Percentiles rank a stretch among this genome's conserved stretches.
phyloP scores from a whole-genome alignment of 2,888 invertebrate species.

The Drosophila kokeensis region DNA sequence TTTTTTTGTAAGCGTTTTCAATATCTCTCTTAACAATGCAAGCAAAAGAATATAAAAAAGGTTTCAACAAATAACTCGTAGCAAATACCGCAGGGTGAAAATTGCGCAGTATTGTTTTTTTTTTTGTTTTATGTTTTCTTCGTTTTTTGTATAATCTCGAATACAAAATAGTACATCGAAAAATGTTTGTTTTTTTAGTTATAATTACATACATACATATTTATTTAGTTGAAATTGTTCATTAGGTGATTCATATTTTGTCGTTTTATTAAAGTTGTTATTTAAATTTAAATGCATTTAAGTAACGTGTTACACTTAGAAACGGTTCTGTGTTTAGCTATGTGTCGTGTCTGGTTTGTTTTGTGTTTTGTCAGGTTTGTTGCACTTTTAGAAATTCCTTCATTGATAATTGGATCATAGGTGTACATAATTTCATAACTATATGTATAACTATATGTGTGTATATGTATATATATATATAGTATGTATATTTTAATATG shows the following conservation, averaged over 20 bases:
- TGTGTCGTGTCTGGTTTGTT: conserved; percentile 21
- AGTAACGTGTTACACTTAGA: conserved; percentile 75
- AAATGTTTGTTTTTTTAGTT: conserved; percentile 41
- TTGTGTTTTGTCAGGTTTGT: conserved; percentile 53
- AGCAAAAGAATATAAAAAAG: conserved; percentile 65
- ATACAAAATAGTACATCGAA: conserved; percentile 76
- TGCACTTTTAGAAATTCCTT: conserved; percentile 61
- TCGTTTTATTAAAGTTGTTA: conserved; percentile 54
- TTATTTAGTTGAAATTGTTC: conserved; percentile 57
- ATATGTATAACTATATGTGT: conserved; percentile 41
- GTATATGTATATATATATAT: conserved; percentile 35
- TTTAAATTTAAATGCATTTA: conserved; percentile 78
- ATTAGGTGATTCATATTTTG: conserved; percentile 39
- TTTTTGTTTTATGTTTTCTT: conserved; percentile 22
- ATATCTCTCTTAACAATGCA: conserved; percentile 42
- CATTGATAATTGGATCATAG: conserved; percentile 43
- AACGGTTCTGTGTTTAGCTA: conserved; percentile 52
- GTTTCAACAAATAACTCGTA: conserved; percentile 57
- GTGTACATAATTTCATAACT: conserved; percentile 65
- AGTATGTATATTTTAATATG: conserved; percentile 45
- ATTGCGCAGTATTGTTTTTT: conserved; percentile 11
- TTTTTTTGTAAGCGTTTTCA: conserved; percentile 60
- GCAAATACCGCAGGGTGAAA: conserved; percentile 58
- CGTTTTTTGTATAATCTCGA: conserved; percentile 63
- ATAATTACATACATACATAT: conserved; percentile 51